A percentile compares a stretch with the other conserved stretches of the same genome.
phyloP scores from a whole-genome alignment of 2,797 vertebrate species.

The Oryzias dopingdopingensis region DNA sequence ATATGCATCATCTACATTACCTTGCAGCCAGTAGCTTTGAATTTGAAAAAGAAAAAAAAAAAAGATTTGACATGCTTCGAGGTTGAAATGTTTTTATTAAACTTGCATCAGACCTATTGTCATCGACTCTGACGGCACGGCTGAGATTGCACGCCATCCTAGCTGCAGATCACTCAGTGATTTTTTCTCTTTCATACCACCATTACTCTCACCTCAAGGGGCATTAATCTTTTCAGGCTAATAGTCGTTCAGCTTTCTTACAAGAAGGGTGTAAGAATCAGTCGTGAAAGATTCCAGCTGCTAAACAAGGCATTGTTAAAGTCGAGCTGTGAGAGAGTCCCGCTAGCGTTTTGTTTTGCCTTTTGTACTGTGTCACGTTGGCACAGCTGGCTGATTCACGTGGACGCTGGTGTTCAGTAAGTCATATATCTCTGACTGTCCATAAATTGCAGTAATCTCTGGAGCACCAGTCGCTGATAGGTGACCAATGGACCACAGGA shows the following conservation, averaged over 20 bases:
- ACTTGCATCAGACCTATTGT: conserved; percentile 57
- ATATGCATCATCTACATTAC: conserved; percentile 40
- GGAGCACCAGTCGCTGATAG: conserved; percentile 65
- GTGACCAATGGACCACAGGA: conserved; percentile 55
- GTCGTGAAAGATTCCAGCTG: conserved; percentile 25
- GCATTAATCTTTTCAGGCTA: conserved; percentile 48
- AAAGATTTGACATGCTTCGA: conserved; percentile 20
- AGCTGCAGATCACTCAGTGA: conserved; percentile 49
- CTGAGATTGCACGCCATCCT: conserved; percentile 49
- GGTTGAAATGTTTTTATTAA: conserved; percentile 53
- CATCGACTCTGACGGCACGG: conserved; percentile 32
- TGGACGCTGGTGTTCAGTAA: conserved; percentile 67
- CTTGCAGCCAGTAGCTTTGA: conserved; percentile 12
- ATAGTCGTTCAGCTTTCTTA: conserved; percentile 33
- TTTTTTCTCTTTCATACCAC: conserved; percentile 59
- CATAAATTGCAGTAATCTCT: conserved; percentile 70
- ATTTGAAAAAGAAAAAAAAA: background rate
- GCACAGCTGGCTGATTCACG: conserved; percentile 61
- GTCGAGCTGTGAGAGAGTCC: conserved; percentile 22
- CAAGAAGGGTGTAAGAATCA: conserved; percentile 15
- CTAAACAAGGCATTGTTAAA: conserved; percentile 27
- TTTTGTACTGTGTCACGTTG: conserved; percentile 43
- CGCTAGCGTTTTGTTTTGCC: conserved; percentile 17
- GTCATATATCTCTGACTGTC: conserved; percentile 71
- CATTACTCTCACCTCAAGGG: conserved; percentile 21